Base-by-base conservation (phyloP, 2,888 invertebrate genomes). In the Lampropteryx suffumata region DNA sequence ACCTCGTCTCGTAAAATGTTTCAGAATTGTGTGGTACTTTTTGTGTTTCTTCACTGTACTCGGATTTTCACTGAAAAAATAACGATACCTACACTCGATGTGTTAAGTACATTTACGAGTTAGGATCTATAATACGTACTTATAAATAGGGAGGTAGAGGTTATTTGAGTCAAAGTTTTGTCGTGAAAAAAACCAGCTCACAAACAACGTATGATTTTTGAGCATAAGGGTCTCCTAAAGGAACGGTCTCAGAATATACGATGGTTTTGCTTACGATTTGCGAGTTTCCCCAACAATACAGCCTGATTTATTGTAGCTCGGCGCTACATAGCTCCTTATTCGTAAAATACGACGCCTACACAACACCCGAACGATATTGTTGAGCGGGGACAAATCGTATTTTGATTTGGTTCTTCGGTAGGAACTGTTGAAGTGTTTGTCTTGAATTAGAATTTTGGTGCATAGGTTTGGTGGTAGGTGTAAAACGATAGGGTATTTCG, bases 221-320 rank as follows among this genome's bases (percentile, higher is more conserved):
- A 65, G 57, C 61, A 61, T 51, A 50, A 64, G 64, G 62, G 60
- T 56, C 61, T 61, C 59, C 56, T 44, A 62, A 67, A 68, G 61
- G 59, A 62, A 59, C 62, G 61, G 46, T 63, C 62, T 58, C 64
- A 64, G 63, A 70, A 72, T 71, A 65, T 70, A 62, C 60, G 54
- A 29, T 57, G 65, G 66, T 65, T 71, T 68, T 73, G 72, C 73
- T 73, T 76, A 71, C 76, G 69, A 76, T 74, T 77, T 76, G 73
- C 68, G 74, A 75, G 71, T 73, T 78, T 72, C 54, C 67, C 57
- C 62, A 69, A 80, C 79, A 77, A 79, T 79, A 69, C 73, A 69
- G 61, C 57, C 72, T 79, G 79, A 79, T 79, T 80, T 79, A 79
- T 80, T 67, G 76, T 48, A 64, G 59, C 62, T 65, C 63, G 71